Evolutionary conservation across 1,140 invertebrate genomes (phyloP), one percentile per base, ranked within the genome.

Genomic region (Brachionus plicatilis): DNA sequence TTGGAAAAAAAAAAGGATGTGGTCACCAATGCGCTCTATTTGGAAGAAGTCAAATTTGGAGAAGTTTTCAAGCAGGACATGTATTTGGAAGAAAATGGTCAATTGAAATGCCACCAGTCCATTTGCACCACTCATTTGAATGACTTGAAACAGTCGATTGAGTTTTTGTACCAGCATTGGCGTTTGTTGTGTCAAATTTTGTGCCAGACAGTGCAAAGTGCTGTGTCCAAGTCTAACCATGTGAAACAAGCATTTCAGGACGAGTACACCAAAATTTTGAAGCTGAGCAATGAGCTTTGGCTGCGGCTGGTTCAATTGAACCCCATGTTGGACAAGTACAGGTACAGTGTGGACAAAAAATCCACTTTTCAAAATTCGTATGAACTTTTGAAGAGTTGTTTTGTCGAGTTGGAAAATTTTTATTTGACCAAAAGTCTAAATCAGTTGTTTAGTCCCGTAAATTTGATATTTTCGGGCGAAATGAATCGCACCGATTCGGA

Each of bases 211-310:
- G 45, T 92, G 92, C 87, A 92, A 92, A 92, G 87, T 89, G 9
- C 89, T 88, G 85, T 88, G 92, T 3, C 92, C 91, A 24, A 85
- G 84, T 93, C 93, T 0, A 90, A 92, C 60, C 93, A 93, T 86
- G 91, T 95, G n/a, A 94, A 93, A 87, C 94, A 95, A 90, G 93
- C 94, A 47, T 91, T 96, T 78, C 95, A 96, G 90, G 93, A 93
- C 68, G 95, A 96, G 89, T 96, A 93, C 90, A 95, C 95, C 17
- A 95, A 94, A 88, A 90, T 96, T 76, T 90, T 96, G 11, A 92
- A 92, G 60, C 88, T 93, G 29, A 93, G 92, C 88, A 89, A 92
- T 75, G 93, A 93, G 83, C 87, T 93, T 8, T 92, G 92, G 89
- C 92, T 91, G 86, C 88, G 91, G 45, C 88, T 93, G 12, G 90